These are phyloP conservation scores for Laticauda colubrina DNA, from an alignment of 2,113 vertebrate genomes.

Conservation along the genomic window DNA sequence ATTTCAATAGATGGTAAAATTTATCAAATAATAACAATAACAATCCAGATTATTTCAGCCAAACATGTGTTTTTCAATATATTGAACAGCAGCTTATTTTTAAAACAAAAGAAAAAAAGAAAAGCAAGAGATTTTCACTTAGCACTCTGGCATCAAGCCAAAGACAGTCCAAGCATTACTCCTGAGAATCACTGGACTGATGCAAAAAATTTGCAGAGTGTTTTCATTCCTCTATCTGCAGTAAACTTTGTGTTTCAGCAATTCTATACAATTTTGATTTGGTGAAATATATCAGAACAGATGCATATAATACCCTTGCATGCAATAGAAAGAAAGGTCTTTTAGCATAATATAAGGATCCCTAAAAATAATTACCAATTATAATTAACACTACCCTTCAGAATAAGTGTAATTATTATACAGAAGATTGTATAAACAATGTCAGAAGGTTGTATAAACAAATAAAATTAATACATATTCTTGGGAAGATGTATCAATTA, in stretches of 20 bases:
- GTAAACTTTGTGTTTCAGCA: not conserved
- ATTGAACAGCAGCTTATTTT: slow-evolving; percentile 31
- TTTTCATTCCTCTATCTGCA: not conserved
- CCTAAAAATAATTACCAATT: not conserved
- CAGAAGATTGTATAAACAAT: no score
- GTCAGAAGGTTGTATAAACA: not conserved
- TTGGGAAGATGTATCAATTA: not conserved
- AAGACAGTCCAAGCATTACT: slow-evolving; percentile 45
- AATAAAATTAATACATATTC: not conserved
- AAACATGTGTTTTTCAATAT: slow-evolving; percentile 43
- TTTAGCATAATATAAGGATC: slow-evolving; percentile 1
- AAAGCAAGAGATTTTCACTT: slow-evolving; percentile 22
- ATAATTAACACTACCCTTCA: not conserved
- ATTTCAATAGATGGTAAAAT: slow-evolving; percentile 37
- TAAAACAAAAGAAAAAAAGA: not conserved
- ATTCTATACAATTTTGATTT: not conserved
- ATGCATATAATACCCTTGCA: not conserved
- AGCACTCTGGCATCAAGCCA: slow-evolving; percentile 27
- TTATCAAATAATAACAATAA: slow-evolving; percentile 38
- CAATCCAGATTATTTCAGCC: not conserved
- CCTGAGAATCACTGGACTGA: slow-evolving; percentile 33
- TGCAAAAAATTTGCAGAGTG: slow-evolving; percentile 35
- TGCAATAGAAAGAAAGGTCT: not conserved
- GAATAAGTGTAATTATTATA: not conserved
- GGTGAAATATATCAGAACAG: slow-evolving; percentile 3